Conservation (phyloP, 2,113 vertebrate species). For the Microcebus jonahi region DNA sequence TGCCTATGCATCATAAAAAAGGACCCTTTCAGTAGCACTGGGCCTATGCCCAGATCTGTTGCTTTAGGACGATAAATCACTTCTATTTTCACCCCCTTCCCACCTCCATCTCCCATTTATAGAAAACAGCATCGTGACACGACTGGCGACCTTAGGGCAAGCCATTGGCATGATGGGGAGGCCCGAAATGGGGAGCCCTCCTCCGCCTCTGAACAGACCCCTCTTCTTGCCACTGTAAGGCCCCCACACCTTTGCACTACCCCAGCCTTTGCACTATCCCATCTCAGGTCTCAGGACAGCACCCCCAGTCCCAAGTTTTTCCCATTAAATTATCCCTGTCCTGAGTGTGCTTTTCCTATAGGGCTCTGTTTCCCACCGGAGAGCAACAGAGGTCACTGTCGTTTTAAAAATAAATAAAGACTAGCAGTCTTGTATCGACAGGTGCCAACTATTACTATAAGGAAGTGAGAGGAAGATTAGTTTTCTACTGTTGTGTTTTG, state of each 20-base stretch:
- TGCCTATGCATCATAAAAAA: constrained; percentile 83
- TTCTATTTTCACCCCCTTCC: constrained; percentile 26
- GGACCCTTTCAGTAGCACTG: constrained; percentile 85
- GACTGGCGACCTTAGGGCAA: not conserved
- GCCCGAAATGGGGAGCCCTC: not conserved
- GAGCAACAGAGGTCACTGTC: not conserved
- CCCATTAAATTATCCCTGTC: not conserved
- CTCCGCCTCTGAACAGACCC: not conserved
- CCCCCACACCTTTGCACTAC: not conserved
- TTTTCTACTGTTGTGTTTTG: not conserved
- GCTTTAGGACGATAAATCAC: constrained; percentile 81
- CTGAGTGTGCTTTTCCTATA: not conserved
- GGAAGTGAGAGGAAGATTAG: not conserved
- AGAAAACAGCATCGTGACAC: constrained; percentile 42
- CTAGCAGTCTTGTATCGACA: not conserved
- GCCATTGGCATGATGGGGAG: not conserved
- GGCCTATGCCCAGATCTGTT: constrained; percentile 81
- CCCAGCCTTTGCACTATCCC: not conserved
- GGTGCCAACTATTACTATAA: not conserved
- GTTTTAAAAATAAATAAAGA: not conserved
- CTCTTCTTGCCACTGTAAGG: not conserved
- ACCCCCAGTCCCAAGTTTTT: not conserved
- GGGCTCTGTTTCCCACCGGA: constrained; percentile 17
- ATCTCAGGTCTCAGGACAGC: not conserved
- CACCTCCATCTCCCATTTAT: not conserved